Conservation (phyloP, 2,888 invertebrate genomes). For the Microplitis deprimator region DNA sequence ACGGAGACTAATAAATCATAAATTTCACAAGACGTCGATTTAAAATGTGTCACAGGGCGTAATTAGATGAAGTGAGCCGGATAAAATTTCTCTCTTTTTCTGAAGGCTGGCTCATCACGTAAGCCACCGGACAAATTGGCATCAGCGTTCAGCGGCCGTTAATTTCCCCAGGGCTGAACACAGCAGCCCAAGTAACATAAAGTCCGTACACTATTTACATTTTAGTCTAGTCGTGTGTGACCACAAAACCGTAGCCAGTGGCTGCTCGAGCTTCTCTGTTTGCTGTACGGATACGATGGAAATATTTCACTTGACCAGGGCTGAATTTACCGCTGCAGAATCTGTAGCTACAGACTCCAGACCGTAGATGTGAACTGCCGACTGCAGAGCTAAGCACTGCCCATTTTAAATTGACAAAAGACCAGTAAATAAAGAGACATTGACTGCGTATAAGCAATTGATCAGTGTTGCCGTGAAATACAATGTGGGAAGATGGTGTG, state of each 20-base stretch:
- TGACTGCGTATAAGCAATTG: slow-evolving; percentile 36
- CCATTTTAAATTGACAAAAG: not conserved
- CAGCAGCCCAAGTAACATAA: slow-evolving; percentile 42
- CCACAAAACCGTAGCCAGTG: not conserved
- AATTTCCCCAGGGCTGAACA: slow-evolving; percentile 56
- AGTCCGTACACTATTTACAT: slow-evolving; percentile 44
- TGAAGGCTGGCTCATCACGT: slow-evolving; percentile 49
- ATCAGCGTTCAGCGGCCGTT: slow-evolving; percentile 51
- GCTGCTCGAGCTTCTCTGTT: slow-evolving; percentile 11
- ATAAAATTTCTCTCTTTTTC: not conserved
- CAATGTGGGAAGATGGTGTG: slow-evolving; percentile 8
- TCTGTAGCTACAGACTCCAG: too few relatives aligned
- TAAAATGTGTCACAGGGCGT: slow-evolving; percentile 1
- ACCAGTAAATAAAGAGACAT: not conserved
- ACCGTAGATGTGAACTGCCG: not conserved
- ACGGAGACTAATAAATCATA: not conserved
- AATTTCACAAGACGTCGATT: not conserved
- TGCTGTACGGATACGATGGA: not conserved
- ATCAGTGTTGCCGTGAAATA: slow-evolving; percentile 37
- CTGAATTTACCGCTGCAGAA: not conserved
- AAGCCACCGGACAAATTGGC: slow-evolving; percentile 54
- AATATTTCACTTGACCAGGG: slow-evolving; percentile 8
- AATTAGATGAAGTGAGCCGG: not conserved
- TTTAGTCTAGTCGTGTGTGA: slow-evolving; percentile 1
- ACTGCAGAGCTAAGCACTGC: not conserved